Evolutionary conservation across 2,113 vertebrate species (phyloP), one percentile per base, ranked within the genome.

Genomic region (Aegithalos caudatus): DNA sequence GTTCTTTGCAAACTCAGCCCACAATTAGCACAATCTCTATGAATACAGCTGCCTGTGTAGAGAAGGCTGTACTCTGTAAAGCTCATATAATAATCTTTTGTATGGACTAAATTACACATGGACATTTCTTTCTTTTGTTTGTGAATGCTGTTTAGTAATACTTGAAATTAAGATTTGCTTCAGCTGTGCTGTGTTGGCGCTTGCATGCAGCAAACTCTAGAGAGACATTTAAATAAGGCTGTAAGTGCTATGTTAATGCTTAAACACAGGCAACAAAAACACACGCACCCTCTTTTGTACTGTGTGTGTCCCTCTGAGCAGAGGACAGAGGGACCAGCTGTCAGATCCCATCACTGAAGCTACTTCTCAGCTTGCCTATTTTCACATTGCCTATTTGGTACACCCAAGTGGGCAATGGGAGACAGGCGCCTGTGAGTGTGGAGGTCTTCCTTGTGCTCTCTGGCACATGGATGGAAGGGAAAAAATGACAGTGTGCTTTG

Each of bases 21-120:
- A 90, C 94, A 96, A 97, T 97, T 97, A 96, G 90, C 88, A 66
- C 90, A 73, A 14, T 83, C 77, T 66, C 67, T 74, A 23, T 78
- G 93, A 95, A 54, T 51, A 40, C 94, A 88, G 84, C 95, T 95
- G 95, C 62, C n/a, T 86, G 35, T 81, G 79, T 70, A 60, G 40
- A 45, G 51, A 64, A 61, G 47, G 60, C 65, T 76, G 16, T 64
- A 80, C 44, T 90, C 62, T 70, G 38, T 45, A 37, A 51, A 62
- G 14, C 69, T 90, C 19, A 4, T 58, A 27, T 24, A 70, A 69
- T 74, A 91, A 47, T 71, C 60, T 82, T 73, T 86, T 91, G 74
- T 80, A 35, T 86, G 50, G 80, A 44, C 50, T 92, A 56, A 82
- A 76, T 90, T 28, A 64, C 48, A 83, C 23, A 1, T 37, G 72